A percentile compares a stretch with the other conserved stretches of the same genome.
These are phyloP conservation scores for Grus americana DNA, from an alignment of 2,113 vertebrate genomes.

Conservation along the genomic window DNA sequence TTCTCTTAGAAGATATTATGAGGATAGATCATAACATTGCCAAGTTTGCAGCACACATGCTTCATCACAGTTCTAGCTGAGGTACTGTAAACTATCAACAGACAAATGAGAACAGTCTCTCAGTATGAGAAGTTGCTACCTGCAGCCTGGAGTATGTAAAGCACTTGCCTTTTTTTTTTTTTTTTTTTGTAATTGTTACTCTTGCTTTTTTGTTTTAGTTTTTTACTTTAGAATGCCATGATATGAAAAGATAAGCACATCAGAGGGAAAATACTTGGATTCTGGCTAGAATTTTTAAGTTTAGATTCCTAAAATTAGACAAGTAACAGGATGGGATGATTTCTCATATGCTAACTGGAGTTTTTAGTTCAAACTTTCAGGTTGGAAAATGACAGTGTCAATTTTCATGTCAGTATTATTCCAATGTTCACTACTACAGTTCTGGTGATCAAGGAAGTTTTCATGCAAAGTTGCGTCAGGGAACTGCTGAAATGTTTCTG, in stretches of 20 bases:
- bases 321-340: background rate
- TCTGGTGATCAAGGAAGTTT: background rate
- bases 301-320: background rate
- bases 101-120: background rate
- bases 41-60: background rate
- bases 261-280: background rate
- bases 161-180: background rate
- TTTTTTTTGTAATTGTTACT: background rate
- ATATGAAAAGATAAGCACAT: background rate
- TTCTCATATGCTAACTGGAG: background rate
- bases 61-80: background rate
- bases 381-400: background rate
- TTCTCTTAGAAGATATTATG: background rate
- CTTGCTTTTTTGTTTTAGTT: accelerated
- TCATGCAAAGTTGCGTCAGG: background rate
- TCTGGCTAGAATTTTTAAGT: background rate
- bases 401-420: background rate
- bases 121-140: background rate
- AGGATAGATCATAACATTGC: background rate
- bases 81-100: background rate
- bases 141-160: background rate
- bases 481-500: background rate
- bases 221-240: background rate
- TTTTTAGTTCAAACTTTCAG: background rate
- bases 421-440: background rate